Percentiles rank a stretch among this genome's conserved stretches.
Evolutionary conservation across 2,113 vertebrate genomes (phyloP).

Genomic region (Notechis scutatus): DNA sequence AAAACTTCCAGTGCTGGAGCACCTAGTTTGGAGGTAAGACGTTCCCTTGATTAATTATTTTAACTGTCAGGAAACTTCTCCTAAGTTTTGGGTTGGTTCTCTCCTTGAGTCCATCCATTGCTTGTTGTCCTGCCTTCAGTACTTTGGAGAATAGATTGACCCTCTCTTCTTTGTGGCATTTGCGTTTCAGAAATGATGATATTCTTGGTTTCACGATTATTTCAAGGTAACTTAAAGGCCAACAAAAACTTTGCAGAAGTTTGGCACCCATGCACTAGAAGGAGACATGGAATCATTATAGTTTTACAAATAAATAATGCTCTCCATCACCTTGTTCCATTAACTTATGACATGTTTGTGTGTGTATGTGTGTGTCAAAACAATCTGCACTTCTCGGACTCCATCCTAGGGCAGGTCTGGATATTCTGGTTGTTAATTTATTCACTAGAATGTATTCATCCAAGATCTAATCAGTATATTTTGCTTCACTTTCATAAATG

Average conservation of each 20-base stretch:
- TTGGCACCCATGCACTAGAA: background rate
- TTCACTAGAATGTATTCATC: background rate
- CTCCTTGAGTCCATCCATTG: background rate
- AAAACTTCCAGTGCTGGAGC: too few relatives aligned
- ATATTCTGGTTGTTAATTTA: background rate
- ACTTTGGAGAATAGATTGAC: background rate
- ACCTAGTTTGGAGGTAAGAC: too few relatives aligned
- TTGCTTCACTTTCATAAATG: conserved; percentile 58
- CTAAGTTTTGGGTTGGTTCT: background rate
- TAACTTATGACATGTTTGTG: background rate
- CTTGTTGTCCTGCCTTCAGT: background rate
- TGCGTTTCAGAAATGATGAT: background rate
- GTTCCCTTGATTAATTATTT: too few relatives aligned
- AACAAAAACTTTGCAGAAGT: background rate
- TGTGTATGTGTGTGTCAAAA: background rate
- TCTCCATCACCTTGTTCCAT: background rate
- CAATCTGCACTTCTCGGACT: background rate
- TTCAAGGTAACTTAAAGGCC: background rate
- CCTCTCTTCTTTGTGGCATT: background rate
- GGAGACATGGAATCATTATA: background rate
- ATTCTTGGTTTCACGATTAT: background rate
- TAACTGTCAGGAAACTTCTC: background rate
- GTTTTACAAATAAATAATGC: background rate
- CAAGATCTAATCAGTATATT: conserved; percentile 59
- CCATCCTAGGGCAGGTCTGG: background rate